Evolutionary conservation across 2,888 invertebrate species (phyloP).

Genomic region (Biston betularia): DNA sequence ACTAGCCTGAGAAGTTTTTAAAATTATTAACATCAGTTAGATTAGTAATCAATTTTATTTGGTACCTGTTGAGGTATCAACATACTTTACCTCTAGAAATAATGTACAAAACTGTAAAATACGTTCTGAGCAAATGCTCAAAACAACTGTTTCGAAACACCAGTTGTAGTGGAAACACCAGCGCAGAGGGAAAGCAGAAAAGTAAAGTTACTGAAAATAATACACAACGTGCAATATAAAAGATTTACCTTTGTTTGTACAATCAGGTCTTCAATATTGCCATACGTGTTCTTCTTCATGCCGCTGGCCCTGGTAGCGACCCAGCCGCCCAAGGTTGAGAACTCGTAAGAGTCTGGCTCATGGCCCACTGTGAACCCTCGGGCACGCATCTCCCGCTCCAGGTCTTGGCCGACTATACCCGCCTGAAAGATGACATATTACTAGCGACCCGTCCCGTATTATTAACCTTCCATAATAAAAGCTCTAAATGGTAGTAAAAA

Average conservation of each 20-base stretch:
- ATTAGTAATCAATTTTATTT: too few relatives aligned
- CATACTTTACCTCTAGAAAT: too few relatives aligned
- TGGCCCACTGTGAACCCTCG: conserved; percentile 96
- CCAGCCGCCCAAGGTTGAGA: conserved; percentile 99
- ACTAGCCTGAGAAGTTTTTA: too few relatives aligned
- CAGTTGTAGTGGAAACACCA: too few relatives aligned
- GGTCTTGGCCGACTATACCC: conserved; percentile 97
- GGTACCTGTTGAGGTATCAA: too few relatives aligned
- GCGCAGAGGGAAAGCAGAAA: not conserved
- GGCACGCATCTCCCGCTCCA: conserved; percentile 93
- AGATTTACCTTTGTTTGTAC: conserved; percentile 94
- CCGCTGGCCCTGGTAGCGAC: conserved; percentile 98
- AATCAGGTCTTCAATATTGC: conserved; percentile 98
- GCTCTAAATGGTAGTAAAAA: too few relatives aligned
- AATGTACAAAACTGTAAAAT: too few relatives aligned
- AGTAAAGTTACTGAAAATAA: not conserved
- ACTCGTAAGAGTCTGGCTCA: conserved; percentile 99
- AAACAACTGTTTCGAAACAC: too few relatives aligned
- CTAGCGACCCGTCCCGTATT: too few relatives aligned
- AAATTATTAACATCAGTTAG: too few relatives aligned
- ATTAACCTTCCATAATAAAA: too few relatives aligned
- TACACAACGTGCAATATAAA: not conserved
- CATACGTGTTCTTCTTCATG: conserved; percentile 99
- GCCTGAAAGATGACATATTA: conserved; percentile 88
- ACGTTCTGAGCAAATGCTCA: too few relatives aligned